Conservation (phyloP, 2,888 invertebrate species). For the Lacanobia wlatinum region DNA sequence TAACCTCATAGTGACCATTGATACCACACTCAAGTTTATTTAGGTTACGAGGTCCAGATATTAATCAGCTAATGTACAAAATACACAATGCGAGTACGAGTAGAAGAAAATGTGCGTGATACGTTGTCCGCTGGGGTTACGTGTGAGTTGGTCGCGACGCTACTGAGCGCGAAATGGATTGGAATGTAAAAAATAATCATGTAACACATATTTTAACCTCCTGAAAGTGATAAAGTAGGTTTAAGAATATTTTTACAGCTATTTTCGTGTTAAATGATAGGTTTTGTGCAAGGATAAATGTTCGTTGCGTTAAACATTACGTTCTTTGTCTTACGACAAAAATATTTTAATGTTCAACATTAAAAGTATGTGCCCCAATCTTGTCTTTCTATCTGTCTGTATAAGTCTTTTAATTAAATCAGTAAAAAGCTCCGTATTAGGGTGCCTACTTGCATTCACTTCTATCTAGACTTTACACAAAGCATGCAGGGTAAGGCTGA, state of each 20-base stretch:
- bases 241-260: background rate
- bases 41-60: slow-evolving; percentile 8
- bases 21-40: slow-evolving; percentile 16
- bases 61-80: slow-evolving; percentile 23
- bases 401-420: background rate
- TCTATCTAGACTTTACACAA: slow-evolving; percentile 6
- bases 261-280: no score
- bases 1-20: slow-evolving; percentile 15
- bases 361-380: background rate
- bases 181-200: slow-evolving; percentile 42
- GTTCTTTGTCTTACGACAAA: no score
- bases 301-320: no score
- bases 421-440: background rate
- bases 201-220: background rate
- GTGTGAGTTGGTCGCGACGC: slow-evolving; percentile 1
- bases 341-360: no score
- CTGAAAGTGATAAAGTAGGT: background rate
- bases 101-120: slow-evolving; percentile 15
- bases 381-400: no score
- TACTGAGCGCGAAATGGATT: slow-evolving; percentile 48
- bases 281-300: background rate
- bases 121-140: slow-evolving; percentile 9
- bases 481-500: background rate
- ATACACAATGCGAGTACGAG: slow-evolving; percentile 7
- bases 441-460: background rate